Percentiles rank a stretch among this genome's conserved stretches.
These are phyloP conservation scores for Trichogramma pretiosum DNA, from an alignment of 1,140 invertebrate species.

Conservation along the genomic window DNA sequence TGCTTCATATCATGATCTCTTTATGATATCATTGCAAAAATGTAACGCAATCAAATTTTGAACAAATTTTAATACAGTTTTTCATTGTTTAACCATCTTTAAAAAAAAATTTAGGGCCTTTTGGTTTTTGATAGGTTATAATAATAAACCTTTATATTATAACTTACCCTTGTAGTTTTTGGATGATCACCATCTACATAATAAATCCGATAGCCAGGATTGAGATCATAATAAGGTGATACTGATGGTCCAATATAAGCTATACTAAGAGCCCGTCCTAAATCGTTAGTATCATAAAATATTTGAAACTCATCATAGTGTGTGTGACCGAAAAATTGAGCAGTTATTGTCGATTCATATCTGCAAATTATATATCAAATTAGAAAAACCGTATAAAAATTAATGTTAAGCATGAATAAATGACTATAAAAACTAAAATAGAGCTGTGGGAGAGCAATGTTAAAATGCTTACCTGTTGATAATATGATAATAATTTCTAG, in stretches of 20 bases:
- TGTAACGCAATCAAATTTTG: too few relatives aligned
- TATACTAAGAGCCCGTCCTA: constrained; percentile 71
- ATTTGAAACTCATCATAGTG: constrained; percentile 92
- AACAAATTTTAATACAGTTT: too few relatives aligned
- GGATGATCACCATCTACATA: constrained; percentile 89
- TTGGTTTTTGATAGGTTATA: too few relatives aligned
- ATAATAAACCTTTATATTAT: too few relatives aligned
- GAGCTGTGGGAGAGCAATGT: too few relatives aligned
- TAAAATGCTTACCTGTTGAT: constrained; percentile 62
- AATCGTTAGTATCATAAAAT: constrained; percentile 77
- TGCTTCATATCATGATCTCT: too few relatives aligned
- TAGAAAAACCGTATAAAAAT: neutral
- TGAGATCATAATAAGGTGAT: constrained; percentile 83
- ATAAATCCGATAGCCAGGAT: constrained; percentile 93
- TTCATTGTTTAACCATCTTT: too few relatives aligned
- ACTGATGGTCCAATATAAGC: constrained; percentile 89
- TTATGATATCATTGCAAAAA: too few relatives aligned
- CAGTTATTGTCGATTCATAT: constrained; percentile 81
- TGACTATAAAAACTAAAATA: too few relatives aligned
- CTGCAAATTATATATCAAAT: constrained; percentile 30
- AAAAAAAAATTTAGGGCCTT: too few relatives aligned
- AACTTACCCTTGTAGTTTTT: constrained; percentile 65
- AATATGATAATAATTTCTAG: constrained; percentile 81
- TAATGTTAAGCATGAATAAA: too few relatives aligned
- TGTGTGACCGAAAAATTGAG: constrained; percentile 93